These are phyloP conservation scores for Aegotheles bennettii DNA, from an alignment of 2,113 vertebrate species.

Conservation along the genomic window DNA sequence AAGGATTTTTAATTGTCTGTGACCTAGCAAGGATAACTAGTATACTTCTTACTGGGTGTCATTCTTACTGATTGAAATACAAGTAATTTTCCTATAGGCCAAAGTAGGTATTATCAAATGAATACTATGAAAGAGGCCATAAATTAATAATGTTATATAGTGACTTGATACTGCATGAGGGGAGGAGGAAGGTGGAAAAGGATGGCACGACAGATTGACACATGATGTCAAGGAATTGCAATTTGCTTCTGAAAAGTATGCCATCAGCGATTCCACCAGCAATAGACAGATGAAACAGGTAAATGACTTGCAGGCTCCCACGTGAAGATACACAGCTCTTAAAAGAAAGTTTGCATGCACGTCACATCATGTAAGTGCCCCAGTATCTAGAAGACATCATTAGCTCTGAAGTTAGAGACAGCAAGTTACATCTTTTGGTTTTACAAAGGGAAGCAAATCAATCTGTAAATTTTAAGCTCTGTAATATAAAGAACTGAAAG, in stretches of 20 bases:
- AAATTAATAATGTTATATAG: conserved; percentile 12
- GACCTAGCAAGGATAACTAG: conserved; percentile 8
- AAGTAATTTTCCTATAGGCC: conserved; percentile 34
- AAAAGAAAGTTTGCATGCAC: background rate
- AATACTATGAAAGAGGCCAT: conserved; percentile 11
- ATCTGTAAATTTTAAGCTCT: background rate
- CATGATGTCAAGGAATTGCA: background rate
- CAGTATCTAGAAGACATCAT: background rate
- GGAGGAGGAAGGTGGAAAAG: background rate
- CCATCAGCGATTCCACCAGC: background rate
- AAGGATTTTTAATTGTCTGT: conserved; percentile 23
- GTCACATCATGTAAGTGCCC: background rate
- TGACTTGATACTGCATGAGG: background rate
- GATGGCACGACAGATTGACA: too few relatives aligned
- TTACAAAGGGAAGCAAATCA: background rate
- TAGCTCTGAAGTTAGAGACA: background rate
- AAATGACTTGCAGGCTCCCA: background rate
- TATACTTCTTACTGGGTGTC: background rate
- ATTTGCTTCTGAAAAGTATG: background rate
- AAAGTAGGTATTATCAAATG: conserved; percentile 22
- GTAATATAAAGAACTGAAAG: background rate
- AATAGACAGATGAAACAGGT: background rate
- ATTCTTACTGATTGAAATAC: background rate
- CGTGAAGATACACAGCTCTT: background rate
- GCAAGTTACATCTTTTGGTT: background rate